Conservation (phyloP, 1,140 invertebrate species). For the Bombus soroeensis region DNA sequence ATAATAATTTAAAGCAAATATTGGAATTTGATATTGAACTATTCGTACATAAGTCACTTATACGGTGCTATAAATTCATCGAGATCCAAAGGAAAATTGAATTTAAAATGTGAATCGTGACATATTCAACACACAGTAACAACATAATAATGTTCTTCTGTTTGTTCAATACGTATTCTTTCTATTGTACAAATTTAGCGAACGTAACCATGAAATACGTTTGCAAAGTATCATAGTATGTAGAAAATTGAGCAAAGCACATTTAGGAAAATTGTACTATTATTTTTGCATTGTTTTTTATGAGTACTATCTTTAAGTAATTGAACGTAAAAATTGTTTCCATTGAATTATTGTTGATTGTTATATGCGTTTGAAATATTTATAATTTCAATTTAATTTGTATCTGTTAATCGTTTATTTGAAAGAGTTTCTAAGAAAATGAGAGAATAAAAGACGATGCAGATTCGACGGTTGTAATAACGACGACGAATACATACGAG, state of each 20-base stretch:
- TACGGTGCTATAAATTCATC: conserved; percentile 33
- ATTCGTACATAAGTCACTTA: conserved; percentile 1
- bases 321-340: conserved; percentile 59
- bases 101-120: conserved; percentile 1
- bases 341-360: conserved; percentile 70
- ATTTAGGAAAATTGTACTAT: conserved; percentile 11
- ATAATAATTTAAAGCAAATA: neutral
- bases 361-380: conserved; percentile 64
- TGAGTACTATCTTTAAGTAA: conserved; percentile 44
- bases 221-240: neutral
- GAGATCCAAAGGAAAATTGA: conserved; percentile 12
- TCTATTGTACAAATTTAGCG: conserved; percentile 22
- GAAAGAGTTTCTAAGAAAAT: conserved; percentile 11
- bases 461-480: neutral
- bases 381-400: conserved; percentile 53
- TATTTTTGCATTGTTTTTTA: conserved; percentile 44
- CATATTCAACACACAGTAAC: neutral
- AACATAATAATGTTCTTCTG: neutral
- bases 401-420: conserved; percentile 41
- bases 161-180: conserved; percentile 15
- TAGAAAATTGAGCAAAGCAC: neutral
- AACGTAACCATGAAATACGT: neutral
- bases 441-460: neutral
- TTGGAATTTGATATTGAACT: conserved; percentile 18
- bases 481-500: neutral